phyloP scores from a whole-genome alignment of 2,888 invertebrate species.

The Agriopis aurantiaria region DNA sequence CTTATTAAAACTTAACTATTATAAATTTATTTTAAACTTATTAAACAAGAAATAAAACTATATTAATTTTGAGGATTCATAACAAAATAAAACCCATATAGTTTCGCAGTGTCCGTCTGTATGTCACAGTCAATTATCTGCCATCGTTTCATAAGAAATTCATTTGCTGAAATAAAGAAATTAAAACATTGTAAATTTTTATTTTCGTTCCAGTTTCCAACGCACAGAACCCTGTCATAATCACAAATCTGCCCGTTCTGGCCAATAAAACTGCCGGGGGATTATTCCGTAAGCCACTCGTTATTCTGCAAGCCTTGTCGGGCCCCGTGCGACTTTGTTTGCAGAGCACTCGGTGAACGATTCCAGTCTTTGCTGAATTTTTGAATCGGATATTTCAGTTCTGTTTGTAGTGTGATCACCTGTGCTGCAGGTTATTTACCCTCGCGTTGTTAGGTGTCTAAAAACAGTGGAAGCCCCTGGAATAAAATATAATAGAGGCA shows the following conservation, averaged over 20 bases:
- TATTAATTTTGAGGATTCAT: too few relatives aligned
- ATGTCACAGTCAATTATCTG: too few relatives aligned
- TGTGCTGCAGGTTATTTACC: not conserved
- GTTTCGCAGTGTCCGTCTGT: too few relatives aligned
- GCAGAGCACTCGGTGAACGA: conserved; percentile 42
- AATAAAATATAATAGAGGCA: too few relatives aligned
- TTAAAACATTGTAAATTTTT: not conserved
- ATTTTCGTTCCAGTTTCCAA: conserved; percentile 7
- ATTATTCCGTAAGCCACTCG: conserved; percentile 51
- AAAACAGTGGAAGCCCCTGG: too few relatives aligned
- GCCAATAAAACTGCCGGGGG: conserved; percentile 56
- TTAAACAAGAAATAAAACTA: too few relatives aligned
- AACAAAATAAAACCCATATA: too few relatives aligned
- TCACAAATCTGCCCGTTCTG: conserved; percentile 49
- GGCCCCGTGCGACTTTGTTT: conserved; percentile 41
- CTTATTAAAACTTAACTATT: too few relatives aligned
- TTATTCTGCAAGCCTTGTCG: conserved; percentile 33
- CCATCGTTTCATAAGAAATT: too few relatives aligned
- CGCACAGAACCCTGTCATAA: conserved; percentile 23
- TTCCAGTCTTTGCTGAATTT: conserved; percentile 24
- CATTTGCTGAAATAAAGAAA: too few relatives aligned
- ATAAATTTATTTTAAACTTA: too few relatives aligned
- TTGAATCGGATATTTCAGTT: conserved; percentile 25
- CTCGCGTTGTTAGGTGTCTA: not conserved
- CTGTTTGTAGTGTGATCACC: conserved; percentile 23